phyloP scores from a whole-genome alignment of 2,888 invertebrate genomes.

The Rhamnusium bicolor region DNA sequence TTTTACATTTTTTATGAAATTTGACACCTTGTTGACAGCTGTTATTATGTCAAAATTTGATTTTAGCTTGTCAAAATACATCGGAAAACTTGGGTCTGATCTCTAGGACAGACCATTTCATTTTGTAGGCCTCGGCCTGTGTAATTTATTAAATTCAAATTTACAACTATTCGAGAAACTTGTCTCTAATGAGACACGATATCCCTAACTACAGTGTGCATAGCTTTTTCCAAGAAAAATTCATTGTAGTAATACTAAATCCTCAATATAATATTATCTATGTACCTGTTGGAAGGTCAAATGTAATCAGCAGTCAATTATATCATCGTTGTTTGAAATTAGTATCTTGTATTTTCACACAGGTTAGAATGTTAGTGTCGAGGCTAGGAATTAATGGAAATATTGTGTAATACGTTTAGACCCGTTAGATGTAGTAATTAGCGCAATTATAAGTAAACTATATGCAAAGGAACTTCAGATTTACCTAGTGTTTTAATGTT shows the following conservation, averaged over 20 bases:
- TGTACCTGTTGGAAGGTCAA: not conserved
- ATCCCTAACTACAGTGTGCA: not conserved
- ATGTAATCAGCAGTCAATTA: not conserved
- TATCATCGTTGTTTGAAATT: too few species aligned
- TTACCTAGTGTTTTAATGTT: not conserved
- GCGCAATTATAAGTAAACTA: not conserved
- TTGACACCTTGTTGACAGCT: too few species aligned
- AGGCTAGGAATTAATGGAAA: not conserved
- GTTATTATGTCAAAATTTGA: too few species aligned
- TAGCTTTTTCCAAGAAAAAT: not conserved
- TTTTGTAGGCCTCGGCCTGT: too few species aligned
- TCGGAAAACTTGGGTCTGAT: too few species aligned
- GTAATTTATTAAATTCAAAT: too few species aligned
- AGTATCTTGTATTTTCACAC: not conserved
- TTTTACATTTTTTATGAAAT: too few species aligned
- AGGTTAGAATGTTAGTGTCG: not conserved
- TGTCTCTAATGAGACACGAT: conserved; percentile 13
- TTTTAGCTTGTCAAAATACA: too few species aligned
- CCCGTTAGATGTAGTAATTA: conserved; percentile 7
- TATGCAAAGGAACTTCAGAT: not conserved
- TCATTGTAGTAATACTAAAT: not conserved
- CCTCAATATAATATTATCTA: not conserved
- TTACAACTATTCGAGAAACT: not conserved
- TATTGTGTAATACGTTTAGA: not conserved
- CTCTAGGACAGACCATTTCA: too few species aligned